These are phyloP conservation scores for Nycticebus coucang DNA, from an alignment of 2,113 vertebrate species.

Conservation along the genomic window DNA sequence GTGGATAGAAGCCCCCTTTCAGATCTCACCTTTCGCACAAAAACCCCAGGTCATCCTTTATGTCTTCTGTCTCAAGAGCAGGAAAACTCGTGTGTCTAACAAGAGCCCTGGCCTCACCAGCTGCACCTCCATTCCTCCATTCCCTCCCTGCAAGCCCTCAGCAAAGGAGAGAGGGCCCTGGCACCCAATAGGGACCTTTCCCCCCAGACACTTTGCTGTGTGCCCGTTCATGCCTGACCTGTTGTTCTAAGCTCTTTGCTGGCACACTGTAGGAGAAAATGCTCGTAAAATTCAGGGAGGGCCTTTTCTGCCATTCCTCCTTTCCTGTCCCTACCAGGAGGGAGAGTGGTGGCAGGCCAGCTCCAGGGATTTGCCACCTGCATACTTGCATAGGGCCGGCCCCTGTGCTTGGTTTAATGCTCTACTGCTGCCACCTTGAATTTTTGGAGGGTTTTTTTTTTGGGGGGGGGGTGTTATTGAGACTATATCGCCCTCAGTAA, in stretches of 20 bases:
- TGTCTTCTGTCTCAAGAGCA: neutral
- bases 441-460: neutral
- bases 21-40: neutral
- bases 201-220: neutral
- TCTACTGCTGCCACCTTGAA: neutral
- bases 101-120: neutral
- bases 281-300: neutral
- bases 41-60: neutral
- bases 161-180: neutral
- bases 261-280: neutral
- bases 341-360: too few relatives aligned
- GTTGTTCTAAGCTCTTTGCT: neutral
- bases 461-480: too few relatives aligned
- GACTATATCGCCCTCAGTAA: too few relatives aligned
- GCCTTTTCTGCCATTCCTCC: neutral
- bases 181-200: neutral
- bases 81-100: neutral
- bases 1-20: neutral
- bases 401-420: neutral
- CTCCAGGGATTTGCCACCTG: neutral
- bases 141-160: neutral
- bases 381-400: too few relatives aligned
- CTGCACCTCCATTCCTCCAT: neutral
- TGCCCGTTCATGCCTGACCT: rapidly evolving
- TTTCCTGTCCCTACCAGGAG: too few relatives aligned